Evolutionary conservation across 2,888 invertebrate genomes (phyloP), one percentile per base, ranked within the genome.

Genomic region (Eristalinus sepulchralis): DNA sequence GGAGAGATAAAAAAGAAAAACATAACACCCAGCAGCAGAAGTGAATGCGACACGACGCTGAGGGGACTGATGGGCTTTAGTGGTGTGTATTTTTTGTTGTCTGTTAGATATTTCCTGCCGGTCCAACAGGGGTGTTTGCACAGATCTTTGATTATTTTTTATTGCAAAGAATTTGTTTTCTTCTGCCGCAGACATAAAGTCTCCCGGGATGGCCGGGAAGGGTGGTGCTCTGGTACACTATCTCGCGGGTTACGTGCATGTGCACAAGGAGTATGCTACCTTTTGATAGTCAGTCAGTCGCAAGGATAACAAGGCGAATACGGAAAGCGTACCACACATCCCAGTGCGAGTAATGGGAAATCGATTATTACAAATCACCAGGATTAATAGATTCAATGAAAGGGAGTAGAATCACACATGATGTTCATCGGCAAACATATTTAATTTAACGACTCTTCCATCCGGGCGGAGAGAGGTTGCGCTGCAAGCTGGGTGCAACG

Each of bases 291-390:
- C 47, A 47, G 47, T 47, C 47, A 47, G n/a, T 47, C 47, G 62
- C 24, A 57, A 62, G 55, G 36, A 47, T 39, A 22, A 76, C 20
- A 33, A 39, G 39, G 6, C 55, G 17, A 17, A 24, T 13, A 10
- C 36, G 20, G 34, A 55, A 36, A 64, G 22, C 24, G 55, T 8
- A 31, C 27, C 24, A 11, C 6, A 75, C 3, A 20, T 55, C 36
- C 36, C 71, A 39, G 81, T 34, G 17, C n/a, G 59, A 72, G 81
- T 85, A 81, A 85, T 85, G 72, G 81, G 76, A 85, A 85, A 85
- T 85, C 84, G 84, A 85, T 85, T 85, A 81, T 85, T 85, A 81
- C 84, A 85, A 85, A 85, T 85, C 84, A 85, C 84, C 8, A 63
- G 81, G 84, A 85, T 85, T 85, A 85, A 81, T 68, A 63, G 84